Base-by-base conservation (phyloP, 2,113 vertebrate genomes). In the Poecilia latipinna region DNA sequence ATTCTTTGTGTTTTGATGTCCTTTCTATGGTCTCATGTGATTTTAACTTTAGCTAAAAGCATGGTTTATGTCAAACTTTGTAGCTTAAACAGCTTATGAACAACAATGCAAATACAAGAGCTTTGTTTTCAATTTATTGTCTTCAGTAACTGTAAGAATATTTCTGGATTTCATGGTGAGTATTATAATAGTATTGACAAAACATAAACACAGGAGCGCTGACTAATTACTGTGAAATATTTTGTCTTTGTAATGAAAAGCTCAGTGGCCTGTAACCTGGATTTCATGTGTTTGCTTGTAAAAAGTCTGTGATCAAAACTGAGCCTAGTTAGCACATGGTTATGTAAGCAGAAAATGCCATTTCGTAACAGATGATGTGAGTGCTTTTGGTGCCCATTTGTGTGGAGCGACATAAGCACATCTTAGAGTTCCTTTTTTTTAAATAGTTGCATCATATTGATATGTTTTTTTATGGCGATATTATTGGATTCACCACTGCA, bases 261-360 rank as follows among this genome's bases (percentile, higher is more conserved):
- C 39, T 54, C 65, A 51, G 31, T 69, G 61, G 60, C 39, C 64
- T 35, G 17, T 44, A 32, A 75, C 42, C 61, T 42, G 19, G 60
- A 61, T 39, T 65, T 68, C 0, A 0, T 51, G 39, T 65, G 65
- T 54, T n/a, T 61, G 67, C 71, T 72, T 44, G 64, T 66, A 67
- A 82, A 77, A 80, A 80, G 79, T 74, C 51, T 71, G 51, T 77
- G 48, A 72, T 62, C 75, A 72, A 82, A 65, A 79, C 75, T 71
- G 69, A 82, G 44, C 54, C 42, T 64, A 68, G 66, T 83, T 62
- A 65, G 77, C 71, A 48, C 61, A 63, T 48, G 37, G 78, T 91
- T 92, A 90, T 75, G 78, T 85, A 90, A 90, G 69, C 26, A 78
- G 65, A 90, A 89, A 90, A 90, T 82, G 3, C 82, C 61, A 85